Percentiles rank a stretch among this genome's conserved stretches.
Evolutionary conservation across 2,113 vertebrate genomes (phyloP).

Genomic region (Atlantisia rogersi): DNA sequence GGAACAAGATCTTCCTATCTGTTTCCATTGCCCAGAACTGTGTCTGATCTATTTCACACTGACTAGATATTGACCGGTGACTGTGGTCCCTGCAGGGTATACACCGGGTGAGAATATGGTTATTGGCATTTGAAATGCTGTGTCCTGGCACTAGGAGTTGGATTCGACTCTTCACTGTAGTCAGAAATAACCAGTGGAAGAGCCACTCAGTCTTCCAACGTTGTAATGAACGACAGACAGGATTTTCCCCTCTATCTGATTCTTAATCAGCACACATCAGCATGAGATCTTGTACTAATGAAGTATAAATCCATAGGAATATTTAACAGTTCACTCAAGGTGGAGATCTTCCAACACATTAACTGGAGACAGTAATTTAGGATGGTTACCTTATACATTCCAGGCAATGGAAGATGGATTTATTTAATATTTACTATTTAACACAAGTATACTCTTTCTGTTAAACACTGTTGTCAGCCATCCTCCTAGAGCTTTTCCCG

Average conservation of each 20-base stretch:
- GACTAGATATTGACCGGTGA: background rate
- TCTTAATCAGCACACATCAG: background rate
- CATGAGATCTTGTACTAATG: background rate
- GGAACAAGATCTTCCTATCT: background rate
- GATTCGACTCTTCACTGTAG: background rate
- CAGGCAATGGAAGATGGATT: background rate
- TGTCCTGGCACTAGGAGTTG: background rate
- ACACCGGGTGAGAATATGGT: background rate
- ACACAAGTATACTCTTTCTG: background rate
- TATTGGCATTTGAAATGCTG: background rate
- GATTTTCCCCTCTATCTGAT: background rate
- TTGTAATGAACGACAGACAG: background rate
- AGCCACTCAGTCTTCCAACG: background rate
- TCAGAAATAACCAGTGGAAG: background rate
- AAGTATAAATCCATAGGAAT: background rate
- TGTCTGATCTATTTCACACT: accelerated
- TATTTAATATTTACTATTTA: background rate
- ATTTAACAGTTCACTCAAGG: background rate
- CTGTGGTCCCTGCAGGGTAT: background rate
- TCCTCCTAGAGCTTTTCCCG: background rate
- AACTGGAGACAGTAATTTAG: background rate
- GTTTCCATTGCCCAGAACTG: background rate
- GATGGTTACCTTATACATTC: background rate
- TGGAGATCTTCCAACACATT: background rate
- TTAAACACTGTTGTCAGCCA: background rate